phyloP scores from a whole-genome alignment of 2,888 invertebrate genomes.

The Xanthia togata region DNA sequence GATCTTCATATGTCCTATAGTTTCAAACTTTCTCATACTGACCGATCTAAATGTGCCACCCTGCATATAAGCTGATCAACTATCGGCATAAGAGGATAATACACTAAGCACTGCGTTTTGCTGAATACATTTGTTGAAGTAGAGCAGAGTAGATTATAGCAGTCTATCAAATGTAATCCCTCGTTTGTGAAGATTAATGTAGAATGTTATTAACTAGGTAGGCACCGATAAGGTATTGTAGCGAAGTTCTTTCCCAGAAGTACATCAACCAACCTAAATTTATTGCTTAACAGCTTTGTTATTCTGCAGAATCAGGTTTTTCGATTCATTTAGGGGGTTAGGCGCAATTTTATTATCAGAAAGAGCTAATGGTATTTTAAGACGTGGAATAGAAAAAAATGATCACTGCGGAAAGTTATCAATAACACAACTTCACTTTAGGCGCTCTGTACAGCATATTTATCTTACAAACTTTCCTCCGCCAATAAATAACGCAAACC shows the following conservation, averaged over 20 bases:
- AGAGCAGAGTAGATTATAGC: not conserved
- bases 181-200: not conserved
- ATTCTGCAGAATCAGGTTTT: not conserved
- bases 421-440: not conserved
- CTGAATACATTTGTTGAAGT: not conserved
- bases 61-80: slow-evolving; percentile 3
- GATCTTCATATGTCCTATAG: no score
- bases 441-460: slow-evolving; percentile 21
- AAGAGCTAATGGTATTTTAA: not conserved
- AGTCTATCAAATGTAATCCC: not conserved
- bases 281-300: not conserved
- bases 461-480: slow-evolving; percentile 33
- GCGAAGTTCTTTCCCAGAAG: not conserved
- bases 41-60: no score
- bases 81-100: not conserved
- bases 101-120: not conserved
- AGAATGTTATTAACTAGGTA: not conserved
- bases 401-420: not conserved
- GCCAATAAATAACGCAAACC: slow-evolving; percentile 46
- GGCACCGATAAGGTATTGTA: not conserved
- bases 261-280: not conserved
- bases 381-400: not conserved
- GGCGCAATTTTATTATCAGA: not conserved
- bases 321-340: not conserved
- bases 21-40: no score